Percentiles rank a stretch among this genome's conserved stretches.
phyloP scores from a whole-genome alignment of 2,113 vertebrate species.

The Trematomus loennbergii region DNA sequence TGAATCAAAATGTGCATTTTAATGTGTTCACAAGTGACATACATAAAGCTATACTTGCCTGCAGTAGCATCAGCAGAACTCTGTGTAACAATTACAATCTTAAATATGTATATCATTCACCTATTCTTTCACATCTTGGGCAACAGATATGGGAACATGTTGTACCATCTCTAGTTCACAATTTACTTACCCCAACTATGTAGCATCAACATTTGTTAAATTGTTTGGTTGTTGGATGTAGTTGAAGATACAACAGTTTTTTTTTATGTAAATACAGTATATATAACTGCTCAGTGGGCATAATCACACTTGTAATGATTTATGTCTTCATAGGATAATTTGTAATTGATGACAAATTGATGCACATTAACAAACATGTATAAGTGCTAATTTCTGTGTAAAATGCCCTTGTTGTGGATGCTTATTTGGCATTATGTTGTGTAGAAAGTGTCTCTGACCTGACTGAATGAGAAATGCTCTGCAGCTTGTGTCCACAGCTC shows the following conservation, averaged over 20 bases:
- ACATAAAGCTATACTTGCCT: neutral
- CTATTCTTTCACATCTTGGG: too few relatives aligned
- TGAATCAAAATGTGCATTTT: neutral
- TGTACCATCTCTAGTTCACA: too few relatives aligned
- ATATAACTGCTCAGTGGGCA: too few relatives aligned
- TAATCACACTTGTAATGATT: too few relatives aligned
- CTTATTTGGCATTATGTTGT: neutral
- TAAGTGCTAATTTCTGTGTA: too few relatives aligned
- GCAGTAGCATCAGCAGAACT: neutral
- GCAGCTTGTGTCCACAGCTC: constrained; percentile 62
- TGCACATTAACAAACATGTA: too few relatives aligned
- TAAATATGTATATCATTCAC: neutral
- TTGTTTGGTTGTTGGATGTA: neutral
- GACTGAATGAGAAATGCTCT: constrained; percentile 25
- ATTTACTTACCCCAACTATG: neutral
- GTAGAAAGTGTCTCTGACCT: neutral
- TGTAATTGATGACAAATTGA: too few relatives aligned
- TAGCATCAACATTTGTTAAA: neutral
- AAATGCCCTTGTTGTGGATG: neutral
- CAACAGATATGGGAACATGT: too few relatives aligned
- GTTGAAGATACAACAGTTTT: neutral
- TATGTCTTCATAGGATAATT: too few relatives aligned
- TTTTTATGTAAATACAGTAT: neutral
- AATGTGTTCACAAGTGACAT: neutral
- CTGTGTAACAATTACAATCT: neutral